Base-by-base conservation (phyloP, 2,797 vertebrate species). In the Clarias fuscus region DNA sequence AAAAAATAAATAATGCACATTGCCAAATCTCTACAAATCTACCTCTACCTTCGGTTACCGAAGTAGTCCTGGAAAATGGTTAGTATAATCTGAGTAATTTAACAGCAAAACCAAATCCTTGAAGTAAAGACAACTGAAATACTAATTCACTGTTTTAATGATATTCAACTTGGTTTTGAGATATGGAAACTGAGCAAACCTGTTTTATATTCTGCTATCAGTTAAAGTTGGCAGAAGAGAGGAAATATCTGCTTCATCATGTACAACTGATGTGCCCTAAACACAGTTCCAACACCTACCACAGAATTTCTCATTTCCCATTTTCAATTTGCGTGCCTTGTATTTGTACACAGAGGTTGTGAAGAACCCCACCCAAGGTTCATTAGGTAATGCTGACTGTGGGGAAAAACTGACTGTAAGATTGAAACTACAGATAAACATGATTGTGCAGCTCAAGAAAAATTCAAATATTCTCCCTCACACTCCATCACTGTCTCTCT, bases 371-470 rank as follows among this genome's bases (percentile, higher is more conserved):
- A 59, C 59, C 22, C 53, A 68, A 27, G 73, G 24, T 61, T 86
- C 17, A 59, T 86, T 83, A 77, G 72, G 62, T 83, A 43, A 59
- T 67, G 37, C 71, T 83, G 80, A 86, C 75, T 83, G 11, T 53
- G 8, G 80, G 11, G 14, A 22, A 81, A 67, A 81, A 82, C 5
- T 61, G 24, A 62, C 53, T 79, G 24, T 59, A 48, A 82, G 58
- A 85, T 30, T 86, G 68, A 82, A 86, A 64, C 27, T 82, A 76
- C 75, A 73, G 65, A 70, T 78, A 58, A 82, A 83, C 64, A 83
- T 82, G 70, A 62, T 82, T 76, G 73, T 75, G 64, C 67, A 65
- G 73, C 48, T 70, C 53, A 59, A 22, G 1, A 82, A 84, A 84
- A 72, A 43, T 62, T 84, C 85, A 82, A 56, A 82, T 73, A 53